phyloP scores from a whole-genome alignment of 1,140 invertebrate genomes.

The Choristoneura fumiferana region DNA sequence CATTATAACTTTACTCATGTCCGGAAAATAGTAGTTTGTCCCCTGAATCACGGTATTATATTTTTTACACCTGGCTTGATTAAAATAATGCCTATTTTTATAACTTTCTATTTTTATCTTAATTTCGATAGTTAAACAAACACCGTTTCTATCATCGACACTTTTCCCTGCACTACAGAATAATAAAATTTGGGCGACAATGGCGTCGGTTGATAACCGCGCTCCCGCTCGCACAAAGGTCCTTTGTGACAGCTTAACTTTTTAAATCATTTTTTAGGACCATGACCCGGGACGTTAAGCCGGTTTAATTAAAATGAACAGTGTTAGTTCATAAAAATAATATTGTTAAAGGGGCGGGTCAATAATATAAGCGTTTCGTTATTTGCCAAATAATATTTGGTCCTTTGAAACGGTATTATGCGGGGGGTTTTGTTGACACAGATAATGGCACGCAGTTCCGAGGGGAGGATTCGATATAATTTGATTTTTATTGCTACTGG shows the following conservation, averaged over 20 bases:
- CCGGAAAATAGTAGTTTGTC: too few relatives aligned
- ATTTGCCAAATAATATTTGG: conserved; percentile 58
- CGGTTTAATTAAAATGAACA: conserved; percentile 65
- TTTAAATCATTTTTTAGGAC: conserved; percentile 34
- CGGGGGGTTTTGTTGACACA: conserved; percentile 54
- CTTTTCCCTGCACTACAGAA: conserved; percentile 46
- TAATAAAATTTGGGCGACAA: conserved; percentile 68
- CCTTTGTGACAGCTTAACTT: conserved; percentile 53
- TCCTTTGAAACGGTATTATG: conserved; percentile 39
- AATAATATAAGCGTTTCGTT: conserved; percentile 39
- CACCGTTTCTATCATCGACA: conserved; percentile 25
- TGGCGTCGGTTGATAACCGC: conserved; percentile 59
- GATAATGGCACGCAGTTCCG: conserved; percentile 44
- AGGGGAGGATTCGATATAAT: conserved; percentile 20
- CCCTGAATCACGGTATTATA: too few relatives aligned
- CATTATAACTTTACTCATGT: too few relatives aligned
- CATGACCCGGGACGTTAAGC: conserved; percentile 44
- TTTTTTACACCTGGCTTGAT: too few relatives aligned
- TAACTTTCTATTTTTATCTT: too few relatives aligned
- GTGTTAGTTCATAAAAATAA: conserved; percentile 67
- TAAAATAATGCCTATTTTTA: too few relatives aligned
- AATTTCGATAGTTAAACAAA: too few relatives aligned
- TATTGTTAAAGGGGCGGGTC: conserved; percentile 53
- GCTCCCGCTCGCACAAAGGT: conserved; percentile 49
- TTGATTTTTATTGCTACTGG: conserved; percentile 24